phyloP scores from a whole-genome alignment of 2,113 vertebrate genomes.

The Silurus asotus region DNA sequence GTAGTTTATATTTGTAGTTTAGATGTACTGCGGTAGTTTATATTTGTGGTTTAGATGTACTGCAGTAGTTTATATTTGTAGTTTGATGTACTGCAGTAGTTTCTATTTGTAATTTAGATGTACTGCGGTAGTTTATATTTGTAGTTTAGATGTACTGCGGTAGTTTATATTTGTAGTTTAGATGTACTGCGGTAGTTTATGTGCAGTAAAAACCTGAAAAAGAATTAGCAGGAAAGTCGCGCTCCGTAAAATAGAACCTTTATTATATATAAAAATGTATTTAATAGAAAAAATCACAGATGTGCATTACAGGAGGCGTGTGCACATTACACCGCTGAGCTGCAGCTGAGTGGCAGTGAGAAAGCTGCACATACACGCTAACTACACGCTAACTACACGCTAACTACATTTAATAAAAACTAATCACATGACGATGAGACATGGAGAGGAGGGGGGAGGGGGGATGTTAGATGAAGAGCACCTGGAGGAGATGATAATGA shows the following conservation, averaged over 20 bases:
- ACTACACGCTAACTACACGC: conserved; percentile 32
- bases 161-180: too few relatives aligned
- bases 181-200: too few relatives aligned
- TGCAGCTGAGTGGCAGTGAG: conserved; percentile 10
- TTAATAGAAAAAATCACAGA: conserved; percentile 71
- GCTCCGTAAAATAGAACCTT: conserved; percentile 78
- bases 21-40: too few relatives aligned
- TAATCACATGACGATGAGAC: neutral
- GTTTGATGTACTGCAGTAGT: too few relatives aligned
- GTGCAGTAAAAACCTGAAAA: conserved; percentile 21
- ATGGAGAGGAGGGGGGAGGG: neutral
- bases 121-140: too few relatives aligned
- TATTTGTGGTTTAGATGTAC: too few relatives aligned
- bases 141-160: too few relatives aligned
- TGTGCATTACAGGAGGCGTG: conserved; percentile 69
- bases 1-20: too few relatives aligned
- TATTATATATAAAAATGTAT: conserved; percentile 80
- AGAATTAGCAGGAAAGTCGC: neutral
- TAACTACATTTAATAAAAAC: conserved; percentile 19
- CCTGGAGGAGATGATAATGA: neutral
- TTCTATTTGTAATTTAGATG: too few relatives aligned
- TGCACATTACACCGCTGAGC: conserved; percentile 55
- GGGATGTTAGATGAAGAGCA: neutral
- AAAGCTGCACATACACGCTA: neutral
- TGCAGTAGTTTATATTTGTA: too few relatives aligned